Evolutionary conservation across 2,888 invertebrate species (phyloP).

Genomic region (Pollenia griseotomentosa): DNA sequence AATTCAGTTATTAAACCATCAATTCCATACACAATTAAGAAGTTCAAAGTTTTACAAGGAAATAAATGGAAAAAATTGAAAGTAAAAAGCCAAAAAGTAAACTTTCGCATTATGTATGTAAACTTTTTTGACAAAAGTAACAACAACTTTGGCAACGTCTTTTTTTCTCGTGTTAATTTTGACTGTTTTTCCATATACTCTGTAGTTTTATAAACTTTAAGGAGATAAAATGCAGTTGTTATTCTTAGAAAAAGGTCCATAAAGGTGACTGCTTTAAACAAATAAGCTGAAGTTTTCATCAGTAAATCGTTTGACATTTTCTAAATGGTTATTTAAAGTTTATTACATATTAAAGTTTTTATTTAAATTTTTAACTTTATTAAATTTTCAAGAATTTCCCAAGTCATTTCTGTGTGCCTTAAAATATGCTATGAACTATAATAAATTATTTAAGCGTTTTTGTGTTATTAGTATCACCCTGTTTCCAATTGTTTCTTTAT

Average conservation of each 20-base stretch:
- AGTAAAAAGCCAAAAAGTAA: constrained; percentile 29
- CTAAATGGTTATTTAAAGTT: too few relatives aligned
- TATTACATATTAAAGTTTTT: neutral
- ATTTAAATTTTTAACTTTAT: neutral
- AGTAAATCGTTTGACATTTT: too few relatives aligned
- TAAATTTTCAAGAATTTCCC: neutral
- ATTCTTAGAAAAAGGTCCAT: neutral
- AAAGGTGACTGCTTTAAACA: neutral
- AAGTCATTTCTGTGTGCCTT: neutral
- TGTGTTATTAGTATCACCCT: neutral
- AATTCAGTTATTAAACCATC: constrained; percentile 83
- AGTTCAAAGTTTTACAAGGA: constrained; percentile 74
- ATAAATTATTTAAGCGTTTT: neutral
- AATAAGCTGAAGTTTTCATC: neutral
- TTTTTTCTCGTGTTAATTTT: constrained; percentile 18
- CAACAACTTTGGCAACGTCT: constrained; percentile 70
- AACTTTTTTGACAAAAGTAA: constrained; percentile 71
- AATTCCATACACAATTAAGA: constrained; percentile 83
- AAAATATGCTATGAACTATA: constrained; percentile 1
- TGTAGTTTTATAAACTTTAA: neutral
- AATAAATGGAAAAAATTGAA: constrained; percentile 13
- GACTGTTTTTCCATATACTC: neutral
- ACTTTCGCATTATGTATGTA: constrained; percentile 62
- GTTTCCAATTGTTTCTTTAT: neutral
- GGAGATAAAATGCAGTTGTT: neutral